These are phyloP conservation scores for Catostylus mosaicus DNA, from an alignment of 30 jellyfish, hydroid and myxozoan genomes.

Conservation along the genomic window DNA sequence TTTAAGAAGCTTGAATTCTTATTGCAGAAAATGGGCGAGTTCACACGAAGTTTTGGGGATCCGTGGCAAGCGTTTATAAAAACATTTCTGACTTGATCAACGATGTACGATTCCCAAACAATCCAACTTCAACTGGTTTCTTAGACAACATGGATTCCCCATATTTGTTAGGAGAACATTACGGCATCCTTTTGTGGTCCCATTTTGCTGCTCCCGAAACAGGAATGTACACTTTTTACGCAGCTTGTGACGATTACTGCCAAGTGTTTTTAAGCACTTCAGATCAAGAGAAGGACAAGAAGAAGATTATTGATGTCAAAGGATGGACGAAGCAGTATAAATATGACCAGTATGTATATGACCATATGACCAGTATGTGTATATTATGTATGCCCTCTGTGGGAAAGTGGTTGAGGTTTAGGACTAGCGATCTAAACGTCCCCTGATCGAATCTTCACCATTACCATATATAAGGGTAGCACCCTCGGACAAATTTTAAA, in stretches of 20 bases:
- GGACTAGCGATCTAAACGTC: too few relatives aligned
- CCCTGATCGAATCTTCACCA: too few relatives aligned
- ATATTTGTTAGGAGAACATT: constrained; percentile 39
- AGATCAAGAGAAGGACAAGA: constrained; percentile 25
- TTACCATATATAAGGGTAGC: too few relatives aligned
- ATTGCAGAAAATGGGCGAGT: constrained; percentile 79
- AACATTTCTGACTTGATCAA: constrained; percentile 33
- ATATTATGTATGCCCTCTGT: too few relatives aligned
- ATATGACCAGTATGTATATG: constrained; percentile 76
- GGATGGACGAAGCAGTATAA: constrained; percentile 47
- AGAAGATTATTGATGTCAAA: constrained; percentile 33
- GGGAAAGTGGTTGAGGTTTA: too few relatives aligned
- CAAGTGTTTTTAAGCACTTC: constrained; percentile 66
- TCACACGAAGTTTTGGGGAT: constrained; percentile 30
- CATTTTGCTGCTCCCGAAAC: constrained; percentile 82
- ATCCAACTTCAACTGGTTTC: constrained; percentile 76
- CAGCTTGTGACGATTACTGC: constrained; percentile 81
- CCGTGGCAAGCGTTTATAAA: not conserved
- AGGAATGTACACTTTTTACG: constrained; percentile 68
- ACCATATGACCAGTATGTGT: too few relatives aligned
- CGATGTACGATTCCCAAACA: constrained; percentile 83
- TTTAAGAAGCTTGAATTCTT: not conserved
- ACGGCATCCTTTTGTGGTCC: constrained; percentile 67
- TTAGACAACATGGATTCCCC: constrained; percentile 82
- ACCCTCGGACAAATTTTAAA: too few relatives aligned